phyloP scores from a whole-genome alignment of 2,113 vertebrate species.

The Heterochromis multidens region DNA sequence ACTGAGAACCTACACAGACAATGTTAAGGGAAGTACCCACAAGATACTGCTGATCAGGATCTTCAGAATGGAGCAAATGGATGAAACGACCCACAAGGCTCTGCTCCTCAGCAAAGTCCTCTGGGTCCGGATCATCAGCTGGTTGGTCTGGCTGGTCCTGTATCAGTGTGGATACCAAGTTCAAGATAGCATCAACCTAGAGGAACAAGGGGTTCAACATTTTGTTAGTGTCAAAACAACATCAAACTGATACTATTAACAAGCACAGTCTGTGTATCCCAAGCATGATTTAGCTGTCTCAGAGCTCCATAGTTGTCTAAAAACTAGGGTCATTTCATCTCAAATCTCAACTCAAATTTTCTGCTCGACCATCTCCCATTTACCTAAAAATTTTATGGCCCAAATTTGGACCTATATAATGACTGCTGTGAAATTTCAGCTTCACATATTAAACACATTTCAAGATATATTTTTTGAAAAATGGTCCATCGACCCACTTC shows the following conservation, averaged over 20 bases:
- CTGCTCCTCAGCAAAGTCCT: conserved; percentile 98
- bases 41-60: conserved; percentile 96
- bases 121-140: conserved; percentile 93
- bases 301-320: too few relatives aligned
- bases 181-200: conserved; percentile 96
- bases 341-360: too few relatives aligned
- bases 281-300: too few relatives aligned
- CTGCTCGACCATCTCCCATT: too few relatives aligned
- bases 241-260: neutral
- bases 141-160: conserved; percentile 98
- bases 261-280: neutral
- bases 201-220: neutral
- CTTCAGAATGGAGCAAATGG: conserved; percentile 91
- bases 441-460: too few relatives aligned
- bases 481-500: too few relatives aligned
- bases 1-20: neutral
- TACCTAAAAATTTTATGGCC: too few relatives aligned
- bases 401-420: too few relatives aligned
- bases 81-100: conserved; percentile 96
- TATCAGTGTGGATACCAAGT: conserved; percentile 90
- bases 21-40: conserved; percentile 57
- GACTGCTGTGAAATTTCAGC: too few relatives aligned
- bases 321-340: too few relatives aligned
- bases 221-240: neutral
- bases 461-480: too few relatives aligned